Evolutionary conservation across 2,888 invertebrate species (phyloP).

Genomic region (Polydrusus pterygomalis): DNA sequence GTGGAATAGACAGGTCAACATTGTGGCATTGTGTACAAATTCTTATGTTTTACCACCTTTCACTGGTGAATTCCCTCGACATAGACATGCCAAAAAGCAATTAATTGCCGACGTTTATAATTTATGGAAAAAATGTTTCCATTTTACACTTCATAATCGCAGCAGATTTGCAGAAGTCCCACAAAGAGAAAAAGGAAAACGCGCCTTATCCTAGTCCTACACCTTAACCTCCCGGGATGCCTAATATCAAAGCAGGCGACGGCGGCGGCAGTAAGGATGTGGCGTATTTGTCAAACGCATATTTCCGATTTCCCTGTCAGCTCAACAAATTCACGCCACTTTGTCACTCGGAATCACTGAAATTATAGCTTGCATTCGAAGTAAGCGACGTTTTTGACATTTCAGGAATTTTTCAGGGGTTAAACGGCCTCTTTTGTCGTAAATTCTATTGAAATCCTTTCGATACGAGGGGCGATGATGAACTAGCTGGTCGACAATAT

Average conservation of each 20-base stretch:
- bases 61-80: too few relatives aligned
- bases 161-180: neutral
- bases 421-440: neutral
- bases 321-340: constrained; percentile 52
- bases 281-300: constrained; percentile 53
- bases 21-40: too few relatives aligned
- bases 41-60: too few relatives aligned
- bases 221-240: constrained; percentile 1
- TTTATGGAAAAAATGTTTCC: too few relatives aligned
- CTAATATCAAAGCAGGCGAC: constrained; percentile 21
- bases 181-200: neutral
- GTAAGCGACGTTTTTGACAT: constrained; percentile 44
- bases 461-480: neutral
- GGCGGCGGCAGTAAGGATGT: constrained; percentile 42
- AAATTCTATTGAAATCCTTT: neutral
- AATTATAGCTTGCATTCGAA: constrained; percentile 48
- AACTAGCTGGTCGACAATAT: too few relatives aligned
- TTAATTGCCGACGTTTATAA: too few relatives aligned
- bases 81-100: too few relatives aligned
- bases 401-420: constrained; percentile 44
- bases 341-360: constrained; percentile 52
- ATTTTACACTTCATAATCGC: too few relatives aligned
- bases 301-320: constrained; percentile 51
- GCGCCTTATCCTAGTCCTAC: constrained; percentile 18
- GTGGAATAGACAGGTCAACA: too few relatives aligned